Conservation (phyloP, 2,888 invertebrate genomes). For the Perizoma flavofasciatum region DNA sequence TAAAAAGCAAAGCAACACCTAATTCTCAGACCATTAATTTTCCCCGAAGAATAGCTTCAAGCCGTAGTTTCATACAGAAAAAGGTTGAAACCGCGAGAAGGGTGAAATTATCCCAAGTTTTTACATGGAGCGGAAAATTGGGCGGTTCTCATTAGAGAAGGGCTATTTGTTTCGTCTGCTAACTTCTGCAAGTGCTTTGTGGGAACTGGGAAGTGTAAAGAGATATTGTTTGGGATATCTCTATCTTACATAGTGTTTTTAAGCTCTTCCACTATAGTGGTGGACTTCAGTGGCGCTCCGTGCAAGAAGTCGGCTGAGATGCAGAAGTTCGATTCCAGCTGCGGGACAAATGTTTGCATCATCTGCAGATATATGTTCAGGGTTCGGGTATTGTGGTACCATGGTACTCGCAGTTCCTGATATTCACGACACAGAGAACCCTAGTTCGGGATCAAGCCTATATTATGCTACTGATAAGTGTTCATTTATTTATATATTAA, state of each 20-base stretch:
- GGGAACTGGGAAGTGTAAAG: constrained; percentile 18
- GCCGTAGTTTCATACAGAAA: constrained; percentile 35
- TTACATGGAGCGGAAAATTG: constrained; percentile 55
- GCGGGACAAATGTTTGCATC: too few relatives aligned
- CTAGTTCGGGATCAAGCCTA: too few relatives aligned
- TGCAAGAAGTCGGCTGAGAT: too few relatives aligned
- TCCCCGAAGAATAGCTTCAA: constrained; percentile 26
- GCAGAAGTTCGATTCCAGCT: too few relatives aligned
- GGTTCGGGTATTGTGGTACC: too few relatives aligned
- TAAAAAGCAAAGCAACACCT: constrained; percentile 11
- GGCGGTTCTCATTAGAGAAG: constrained; percentile 60
- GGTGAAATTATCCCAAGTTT: constrained; percentile 48
- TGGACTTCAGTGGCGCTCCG: too few relatives aligned
- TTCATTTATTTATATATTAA: too few relatives aligned
- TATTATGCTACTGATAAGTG: too few relatives aligned
- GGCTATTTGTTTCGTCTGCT: constrained; percentile 60
- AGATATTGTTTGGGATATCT: constrained; percentile 7
- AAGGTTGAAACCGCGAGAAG: constrained; percentile 45
- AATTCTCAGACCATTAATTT: constrained; percentile 34
- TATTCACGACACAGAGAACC: too few relatives aligned
- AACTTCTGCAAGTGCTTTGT: constrained; percentile 24
- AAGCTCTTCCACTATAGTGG: background rate
- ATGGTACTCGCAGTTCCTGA: too few relatives aligned
- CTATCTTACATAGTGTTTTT: background rate
- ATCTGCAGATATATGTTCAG: too few relatives aligned